Percentiles rank a stretch among this genome's conserved stretches.
These are phyloP conservation scores for Myotis lucifugus DNA, from an alignment of 2,113 vertebrate species.

Conservation along the genomic window DNA sequence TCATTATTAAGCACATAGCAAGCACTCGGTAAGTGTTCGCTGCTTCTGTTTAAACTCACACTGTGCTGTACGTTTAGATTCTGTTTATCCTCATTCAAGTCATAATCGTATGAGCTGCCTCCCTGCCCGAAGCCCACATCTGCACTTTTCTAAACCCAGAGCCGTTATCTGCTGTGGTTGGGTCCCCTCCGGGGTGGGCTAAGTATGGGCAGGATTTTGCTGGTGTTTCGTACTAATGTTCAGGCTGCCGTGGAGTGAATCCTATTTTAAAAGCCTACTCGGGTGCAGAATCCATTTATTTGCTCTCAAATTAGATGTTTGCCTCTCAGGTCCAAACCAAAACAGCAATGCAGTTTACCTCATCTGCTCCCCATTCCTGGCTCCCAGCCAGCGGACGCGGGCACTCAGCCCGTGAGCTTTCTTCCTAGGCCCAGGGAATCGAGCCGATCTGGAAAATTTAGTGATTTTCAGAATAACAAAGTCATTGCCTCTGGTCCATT, in stretches of 20 bases:
- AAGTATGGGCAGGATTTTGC: neutral
- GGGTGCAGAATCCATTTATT: conserved; percentile 66
- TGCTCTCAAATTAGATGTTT: conserved; percentile 66
- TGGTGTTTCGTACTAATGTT: conserved; percentile 35
- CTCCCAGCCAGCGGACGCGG: neutral
- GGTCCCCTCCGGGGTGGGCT: neutral
- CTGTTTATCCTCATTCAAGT: conserved; percentile 4
- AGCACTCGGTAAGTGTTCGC: neutral
- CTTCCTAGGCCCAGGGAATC: neutral
- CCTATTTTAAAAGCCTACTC: conserved; percentile 62
- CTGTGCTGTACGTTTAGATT: neutral
- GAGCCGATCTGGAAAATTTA: conserved; percentile 48
- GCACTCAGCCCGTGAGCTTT: neutral
- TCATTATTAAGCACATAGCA: neutral
- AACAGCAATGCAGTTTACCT: conserved; percentile 67
- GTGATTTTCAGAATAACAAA: conserved; percentile 47
- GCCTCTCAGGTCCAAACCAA: conserved; percentile 61
- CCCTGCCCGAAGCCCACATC: neutral
- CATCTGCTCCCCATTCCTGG: conserved; percentile 58
- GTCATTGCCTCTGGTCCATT: neutral
- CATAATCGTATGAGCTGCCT: neutral
- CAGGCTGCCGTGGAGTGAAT: conserved; percentile 36
- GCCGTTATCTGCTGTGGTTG: neutral
- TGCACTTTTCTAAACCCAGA: neutral
- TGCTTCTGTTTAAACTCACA: neutral